Base-by-base conservation (phyloP, 2,113 vertebrate genomes). In the Naja naja region DNA sequence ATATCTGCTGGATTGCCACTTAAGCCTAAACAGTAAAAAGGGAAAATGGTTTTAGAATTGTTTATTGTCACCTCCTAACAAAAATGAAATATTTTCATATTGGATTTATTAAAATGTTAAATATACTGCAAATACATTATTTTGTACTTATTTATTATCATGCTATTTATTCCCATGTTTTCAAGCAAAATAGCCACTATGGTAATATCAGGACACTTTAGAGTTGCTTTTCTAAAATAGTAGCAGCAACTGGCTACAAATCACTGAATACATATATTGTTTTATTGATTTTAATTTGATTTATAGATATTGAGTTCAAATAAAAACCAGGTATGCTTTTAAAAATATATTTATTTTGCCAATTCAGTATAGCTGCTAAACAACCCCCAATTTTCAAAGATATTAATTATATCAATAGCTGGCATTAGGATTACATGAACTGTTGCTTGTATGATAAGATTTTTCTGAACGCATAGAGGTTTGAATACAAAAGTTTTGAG, bases 1-100 rank as follows among this genome's bases (percentile, higher is more conserved):
- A 99, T 98, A 97, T 99, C 99, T 97, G 98, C 97, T 95, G 98
- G 98, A 95, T 98, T 99, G 98, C 99, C 99, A 96, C 98, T 99
- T 98, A 99, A 98, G 98, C 99, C 99, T 99, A 97, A 93, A 96
- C 90, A 94, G 93, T 47, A 94, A 97, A 93, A 97, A 96, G 92
- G 92, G 53, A 90, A 54, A 20, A 86, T 89, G 52, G 92, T 87
- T 94, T 95, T 95, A 92, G 89, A 10, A 4, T 43, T 12, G 30
- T 93, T 88, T 89, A 96, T 95, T 89, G 93, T 30, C 85, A 55
- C 34, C 5, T 54, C 16, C 5, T 52, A 34, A 47, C 30, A 92
- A 55, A 58, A 92, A 86, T 5, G 49, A 8, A 30, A 49, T 11
- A 9, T 5, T 3, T 49, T 4, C 47, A 52, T 39, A n/a, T 20